These are phyloP conservation scores for Poeciliopsis turrubarensis DNA, from an alignment of 2,113 vertebrate genomes.

Conservation along the genomic window DNA sequence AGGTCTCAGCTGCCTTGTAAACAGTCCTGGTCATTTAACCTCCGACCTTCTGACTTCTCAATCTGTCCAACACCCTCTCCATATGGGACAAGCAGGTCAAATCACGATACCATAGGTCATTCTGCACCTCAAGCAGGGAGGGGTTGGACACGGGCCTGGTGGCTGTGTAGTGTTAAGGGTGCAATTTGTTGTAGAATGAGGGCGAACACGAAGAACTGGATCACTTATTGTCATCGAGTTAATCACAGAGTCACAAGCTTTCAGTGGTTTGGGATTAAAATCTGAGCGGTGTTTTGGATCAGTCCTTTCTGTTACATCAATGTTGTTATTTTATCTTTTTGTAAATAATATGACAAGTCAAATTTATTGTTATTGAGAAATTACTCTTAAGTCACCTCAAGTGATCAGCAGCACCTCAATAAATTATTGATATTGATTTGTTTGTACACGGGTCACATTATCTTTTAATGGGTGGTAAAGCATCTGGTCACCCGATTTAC, in stretches of 20 bases:
- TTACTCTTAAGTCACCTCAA: neutral
- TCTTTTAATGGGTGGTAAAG: conserved; percentile 38
- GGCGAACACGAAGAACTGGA: conserved; percentile 55
- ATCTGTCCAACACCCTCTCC: conserved; percentile 37
- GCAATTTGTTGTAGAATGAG: conserved; percentile 47
- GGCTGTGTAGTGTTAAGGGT: conserved; percentile 24
- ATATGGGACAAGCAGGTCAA: conserved; percentile 69
- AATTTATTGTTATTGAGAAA: neutral
- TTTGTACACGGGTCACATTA: conserved; percentile 53
- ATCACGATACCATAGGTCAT: conserved; percentile 53
- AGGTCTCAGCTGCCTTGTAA: conserved; percentile 63
- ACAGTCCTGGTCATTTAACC: conserved; percentile 80
- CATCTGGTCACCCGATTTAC: conserved; percentile 66
- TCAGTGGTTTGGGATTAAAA: conserved; percentile 19
- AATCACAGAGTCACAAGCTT: neutral
- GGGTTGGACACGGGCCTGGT: conserved; percentile 35
- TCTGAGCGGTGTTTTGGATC: neutral
- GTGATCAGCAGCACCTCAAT: conserved; percentile 21
- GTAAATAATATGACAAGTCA: neutral
- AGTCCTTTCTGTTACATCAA: neutral
- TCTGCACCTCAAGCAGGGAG: conserved; percentile 3
- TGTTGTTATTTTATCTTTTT: neutral
- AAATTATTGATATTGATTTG: conserved; percentile 29
- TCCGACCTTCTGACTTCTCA: conserved; percentile 61
- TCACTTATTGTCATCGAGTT: conserved; percentile 13